Conservation (phyloP, 2,888 invertebrate genomes). For the Drosophila differens region DNA sequence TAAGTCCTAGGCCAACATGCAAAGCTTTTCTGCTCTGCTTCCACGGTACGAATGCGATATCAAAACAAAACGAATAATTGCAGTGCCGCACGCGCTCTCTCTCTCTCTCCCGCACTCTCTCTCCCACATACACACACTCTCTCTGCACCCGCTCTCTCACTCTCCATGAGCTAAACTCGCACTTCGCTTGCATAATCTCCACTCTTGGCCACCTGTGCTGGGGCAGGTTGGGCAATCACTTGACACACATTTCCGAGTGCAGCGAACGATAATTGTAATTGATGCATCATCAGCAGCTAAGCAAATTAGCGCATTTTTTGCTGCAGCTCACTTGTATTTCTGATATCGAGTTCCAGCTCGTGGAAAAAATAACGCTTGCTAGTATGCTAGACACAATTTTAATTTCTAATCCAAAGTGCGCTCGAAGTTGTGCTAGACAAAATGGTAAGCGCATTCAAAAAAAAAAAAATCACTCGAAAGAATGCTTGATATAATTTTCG, state of each 20-base stretch:
- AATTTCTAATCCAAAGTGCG: not conserved
- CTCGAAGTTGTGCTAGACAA: not conserved
- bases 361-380: not conserved
- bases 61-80: conserved; percentile 81
- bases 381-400: conserved; percentile 20
- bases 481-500: not conserved
- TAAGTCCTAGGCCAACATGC: conserved; percentile 75
- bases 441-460: not conserved
- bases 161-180: not conserved
- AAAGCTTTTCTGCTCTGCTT: conserved; percentile 58
- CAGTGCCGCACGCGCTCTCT: conserved; percentile 38
- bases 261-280: conserved; percentile 59
- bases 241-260: conserved; percentile 58
- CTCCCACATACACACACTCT: not conserved
- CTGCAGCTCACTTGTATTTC: conserved; percentile 35
- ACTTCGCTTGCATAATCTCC: conserved; percentile 58
- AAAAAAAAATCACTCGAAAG: not conserved
- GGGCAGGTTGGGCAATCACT: conserved; percentile 54
- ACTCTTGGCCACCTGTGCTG: conserved; percentile 56
- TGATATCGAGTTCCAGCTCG: conserved; percentile 5
- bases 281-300: conserved; percentile 53
- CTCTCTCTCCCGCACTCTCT: conserved; percentile 1
- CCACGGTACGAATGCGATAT: conserved; percentile 66
- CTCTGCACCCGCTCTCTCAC: conserved; percentile 8
- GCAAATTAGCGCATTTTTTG: conserved; percentile 47